Evolutionary conservation across 2,888 invertebrate species (phyloP), one percentile per base, ranked within the genome.

Genomic region (Deilephila porcellus): DNA sequence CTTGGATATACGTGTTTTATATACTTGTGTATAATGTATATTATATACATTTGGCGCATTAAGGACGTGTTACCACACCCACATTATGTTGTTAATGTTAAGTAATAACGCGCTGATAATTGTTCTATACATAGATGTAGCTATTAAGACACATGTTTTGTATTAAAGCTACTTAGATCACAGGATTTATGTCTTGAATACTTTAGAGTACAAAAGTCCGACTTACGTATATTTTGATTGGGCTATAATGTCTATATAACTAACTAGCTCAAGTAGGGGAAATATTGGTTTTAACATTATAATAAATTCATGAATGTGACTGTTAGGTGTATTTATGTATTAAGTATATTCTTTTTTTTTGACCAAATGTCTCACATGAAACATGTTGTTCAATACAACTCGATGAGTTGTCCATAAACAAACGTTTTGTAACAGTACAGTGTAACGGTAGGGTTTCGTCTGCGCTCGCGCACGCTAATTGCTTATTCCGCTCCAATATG

Each of bases 361-460:
- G 37, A 37, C 4, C 7, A 20, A n/a, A 20, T 37, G 8, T 63
- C 11, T 19, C 14, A 34, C 53, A 29, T 20, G 20, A 17, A 34
- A 56, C 63, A 34, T 32, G 60, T 53, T 53, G n/a, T 63, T 56
- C 5, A 25, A 25, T 67, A 45, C 56, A 19, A 59, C 59, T 59
- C 56, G 19, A 67, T 64, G 37, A 45, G 67, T 73, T 73, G 71
- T 74, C 73, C 77, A 75, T 77, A 78, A 82, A 82, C 79, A 80
- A 78, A 76, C 79, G 70, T 75, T 74, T 79, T 72, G 80, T 86
- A 86, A 88, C 86, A 85, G 88, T 88, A 73, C 85, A 82, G 82
- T 62, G 77, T 88, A 88, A 88, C 89, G 88, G 85, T 83, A 67
- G 81, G 80, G 81, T 84, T 84, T 83, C 79, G 82, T 82, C 74